Base-by-base conservation (phyloP, 2,113 vertebrate genomes). In the Gobiocypris rarus region DNA sequence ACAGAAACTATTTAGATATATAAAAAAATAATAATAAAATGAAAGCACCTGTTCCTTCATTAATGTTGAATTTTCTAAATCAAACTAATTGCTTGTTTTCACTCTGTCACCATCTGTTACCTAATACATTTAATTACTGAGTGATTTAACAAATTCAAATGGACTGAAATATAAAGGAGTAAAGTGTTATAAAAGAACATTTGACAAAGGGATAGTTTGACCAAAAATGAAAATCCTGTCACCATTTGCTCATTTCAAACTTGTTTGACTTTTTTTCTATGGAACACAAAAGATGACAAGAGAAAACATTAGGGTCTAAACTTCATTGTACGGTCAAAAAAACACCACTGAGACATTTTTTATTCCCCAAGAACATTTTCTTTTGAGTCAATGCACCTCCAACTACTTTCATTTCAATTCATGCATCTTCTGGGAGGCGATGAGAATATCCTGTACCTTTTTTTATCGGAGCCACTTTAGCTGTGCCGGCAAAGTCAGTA, bases 61-160 rank as follows among this genome's bases (percentile, higher is more conserved):
- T 48, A 45, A 26, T 48, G 7, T 45, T 1, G 13, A 45, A 48
- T 48, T 26, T 73, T 48, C n/a, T 45, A 48, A 48, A 45, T 17
- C 11, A 73, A 24, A 73, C n/a, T 73, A 43, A 58, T 78, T 9
- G 15, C 31, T 34, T 78, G 54, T 78, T 78, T 78, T 78, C 13
- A 17, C 34, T 78, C 54, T 9, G 19, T 54, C 75, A 77, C 22
- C 54, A 77, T 17, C 52, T 59, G 75, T 41, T 77, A 38, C 19
- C 54, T 24, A n/a, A 41, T 41, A 13, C 52, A 41, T 77, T n/a
- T 24, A 59, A 77, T 77, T 38, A 24, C 7, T 1, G 10, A 43
- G 22, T 24, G 31, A 58, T 77, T 59, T 24, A 48, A 14, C 70
- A 74, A 14, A 74, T 9, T 74, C n/a, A 48, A 26, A 50, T 48